Base-by-base conservation (phyloP, 2,888 invertebrate genomes). In the Oscheius onirici region DNA sequence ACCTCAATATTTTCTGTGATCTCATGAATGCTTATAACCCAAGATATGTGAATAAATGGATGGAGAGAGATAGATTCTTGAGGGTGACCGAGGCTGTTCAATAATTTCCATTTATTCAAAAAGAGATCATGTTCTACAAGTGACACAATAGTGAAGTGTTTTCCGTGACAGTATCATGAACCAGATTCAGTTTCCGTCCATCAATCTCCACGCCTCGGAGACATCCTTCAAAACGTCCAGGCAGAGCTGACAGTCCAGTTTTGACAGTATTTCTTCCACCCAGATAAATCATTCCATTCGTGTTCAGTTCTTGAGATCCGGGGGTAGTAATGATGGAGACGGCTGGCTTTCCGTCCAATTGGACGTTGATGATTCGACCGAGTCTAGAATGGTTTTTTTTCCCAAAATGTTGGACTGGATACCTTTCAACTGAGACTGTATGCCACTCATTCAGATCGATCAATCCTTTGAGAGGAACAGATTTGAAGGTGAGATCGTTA, bases 391-490 rank as follows among this genome's bases (percentile, higher is more conserved):
- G 34, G 17, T n/a, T 17, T 22, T 10, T 22, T n/a, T n/a, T n/a
- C n/a, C n/a, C n/a, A n/a, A n/a, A n/a, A n/a, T n/a, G n/a, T n/a
- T n/a, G 49, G 22, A 20, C 2, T 46, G 17, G 52, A 57, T 43
- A 81, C 79, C 81, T 78, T 63, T 61, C 67, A 10, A 81, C 72
- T 1, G 71, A 52, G 5, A 81, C 72, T 2, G 41, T 68, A 68
- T 79, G 77, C 81, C 81, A 81, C 20, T 66, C 66, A 65, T 78
- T 76, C 61, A 78, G 75, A n/a, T 77, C 66, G 0, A 81, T 75
- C 2, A 72, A 73, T 46, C 69, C 72, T 61, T 75, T 75, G 17
- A 78, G 69, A 1, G 75, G 58, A 34, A 81, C 79, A 17, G 78
- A 71, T 57, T 79, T 79, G 63, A 81, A 60, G 15, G 49, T 40